These are phyloP conservation scores for Mystacides longicornis DNA, from an alignment of 2,888 invertebrate genomes.

Conservation along the genomic window DNA sequence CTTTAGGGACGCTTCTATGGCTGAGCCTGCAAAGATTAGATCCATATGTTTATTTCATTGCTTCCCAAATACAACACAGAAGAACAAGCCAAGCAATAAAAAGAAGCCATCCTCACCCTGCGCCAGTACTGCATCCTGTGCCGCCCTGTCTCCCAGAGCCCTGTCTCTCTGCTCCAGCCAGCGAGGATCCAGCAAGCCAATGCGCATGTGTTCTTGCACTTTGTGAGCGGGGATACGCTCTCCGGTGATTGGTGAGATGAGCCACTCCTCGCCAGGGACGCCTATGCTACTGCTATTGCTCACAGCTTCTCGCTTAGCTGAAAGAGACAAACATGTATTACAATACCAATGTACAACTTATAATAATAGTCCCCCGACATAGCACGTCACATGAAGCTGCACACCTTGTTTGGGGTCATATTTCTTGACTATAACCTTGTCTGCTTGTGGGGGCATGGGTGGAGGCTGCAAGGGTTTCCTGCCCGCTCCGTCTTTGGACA, in stretches of 20 bases:
- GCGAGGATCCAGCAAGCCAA: slow-evolving; percentile 90
- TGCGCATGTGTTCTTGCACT: slow-evolving; percentile 96
- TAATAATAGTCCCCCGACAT: too few relatives aligned
- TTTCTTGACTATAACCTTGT: slow-evolving; percentile 91
- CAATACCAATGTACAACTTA: too few relatives aligned
- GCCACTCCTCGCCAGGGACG: slow-evolving; percentile 64
- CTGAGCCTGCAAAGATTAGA: slow-evolving; percentile 53
- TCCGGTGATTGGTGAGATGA: slow-evolving; percentile 97
- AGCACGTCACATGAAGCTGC: too few relatives aligned
- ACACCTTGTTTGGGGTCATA: slow-evolving; percentile 87
- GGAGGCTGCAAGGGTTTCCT: slow-evolving; percentile 43
- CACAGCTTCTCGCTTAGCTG: slow-evolving; percentile 40
- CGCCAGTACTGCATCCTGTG: slow-evolving; percentile 57
- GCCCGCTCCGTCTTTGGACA: not conserved
- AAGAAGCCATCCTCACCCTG: too few relatives aligned
- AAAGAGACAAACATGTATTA: slow-evolving; percentile 6
- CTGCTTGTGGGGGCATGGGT: slow-evolving; percentile 79
- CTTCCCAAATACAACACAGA: too few relatives aligned
- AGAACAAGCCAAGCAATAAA: too few relatives aligned
- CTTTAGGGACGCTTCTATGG: slow-evolving; percentile 94
- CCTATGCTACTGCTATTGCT: slow-evolving; percentile 51
- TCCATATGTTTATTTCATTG: too few relatives aligned
- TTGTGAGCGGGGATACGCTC: slow-evolving; percentile 96
- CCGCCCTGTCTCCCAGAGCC: slow-evolving; percentile 85
- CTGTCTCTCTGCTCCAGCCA: slow-evolving; percentile 97